phyloP scores from a whole-genome alignment of 2,888 invertebrate genomes.

The Microctonus aethiopoides region DNA sequence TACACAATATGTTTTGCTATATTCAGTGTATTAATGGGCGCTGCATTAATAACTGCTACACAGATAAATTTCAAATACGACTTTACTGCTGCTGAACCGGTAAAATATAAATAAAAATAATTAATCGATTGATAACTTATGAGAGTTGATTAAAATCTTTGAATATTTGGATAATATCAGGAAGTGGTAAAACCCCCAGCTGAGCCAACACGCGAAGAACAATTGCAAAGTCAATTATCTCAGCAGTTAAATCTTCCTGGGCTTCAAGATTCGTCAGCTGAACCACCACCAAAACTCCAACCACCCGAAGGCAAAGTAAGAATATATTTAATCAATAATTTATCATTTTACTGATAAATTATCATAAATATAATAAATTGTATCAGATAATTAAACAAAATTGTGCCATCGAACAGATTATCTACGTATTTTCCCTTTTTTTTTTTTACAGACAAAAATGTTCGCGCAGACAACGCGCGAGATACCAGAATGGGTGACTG shows the following conservation, averaged over 20 bases:
- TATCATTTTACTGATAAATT: too few species aligned
- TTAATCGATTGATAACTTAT: slow-evolving; percentile 9
- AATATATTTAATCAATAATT: too few species aligned
- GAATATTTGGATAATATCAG: slow-evolving; percentile 38
- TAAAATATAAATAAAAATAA: slow-evolving; percentile 36
- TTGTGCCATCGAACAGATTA: neutral
- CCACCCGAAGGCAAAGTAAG: slow-evolving; percentile 69
- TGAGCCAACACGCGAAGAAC: slow-evolving; percentile 76
- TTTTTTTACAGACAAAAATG: slow-evolving; percentile 78
- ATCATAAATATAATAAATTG: slow-evolving; percentile 27
- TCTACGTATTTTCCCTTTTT: neutral
- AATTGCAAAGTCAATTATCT: slow-evolving; percentile 85
- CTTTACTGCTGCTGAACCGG: slow-evolving; percentile 55
- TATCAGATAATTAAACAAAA: neutral
- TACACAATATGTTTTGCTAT: slow-evolving; percentile 99
- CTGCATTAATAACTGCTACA: slow-evolving; percentile 90
- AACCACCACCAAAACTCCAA: slow-evolving; percentile 60
- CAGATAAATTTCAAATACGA: slow-evolving; percentile 78
- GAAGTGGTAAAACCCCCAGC: slow-evolving; percentile 63
- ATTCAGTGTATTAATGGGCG: slow-evolving; percentile 96
- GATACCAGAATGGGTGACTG: slow-evolving; percentile 94
- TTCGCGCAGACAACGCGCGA: slow-evolving; percentile 91
- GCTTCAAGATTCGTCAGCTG: slow-evolving; percentile 75
- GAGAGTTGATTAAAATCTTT: neutral
- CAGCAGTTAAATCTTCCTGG: slow-evolving; percentile 86